Base-by-base conservation (phyloP, 2,113 vertebrate genomes). In the Catharus fuscescens region DNA sequence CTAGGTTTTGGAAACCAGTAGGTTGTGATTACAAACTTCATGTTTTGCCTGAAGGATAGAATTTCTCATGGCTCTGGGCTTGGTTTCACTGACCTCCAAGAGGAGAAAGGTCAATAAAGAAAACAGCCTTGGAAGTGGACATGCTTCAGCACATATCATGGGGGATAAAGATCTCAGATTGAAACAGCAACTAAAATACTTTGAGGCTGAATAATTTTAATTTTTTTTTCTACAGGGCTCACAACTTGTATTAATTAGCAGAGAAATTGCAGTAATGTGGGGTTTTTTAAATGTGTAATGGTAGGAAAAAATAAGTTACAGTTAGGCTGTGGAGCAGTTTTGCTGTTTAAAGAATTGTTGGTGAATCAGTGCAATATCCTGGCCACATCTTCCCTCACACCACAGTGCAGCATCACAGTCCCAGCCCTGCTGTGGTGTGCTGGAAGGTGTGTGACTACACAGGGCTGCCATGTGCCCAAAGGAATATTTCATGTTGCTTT, bases 121-220 rank as follows among this genome's bases (percentile, higher is more conserved):
- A 92, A 95, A 86, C 36, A 72, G 18, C 34, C 50, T 86, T 91
- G 71, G 70, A 85, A 91, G 56, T 31, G 21, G 74, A 29, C 62
- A 29, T 0, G 17, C 72, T 92, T 92, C 87, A 93, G 84, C 59
- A 72, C 74, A 40, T 82, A 32, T 12, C 62, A 50, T 3, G 2
- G 8, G 13, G 36, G 69, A 73, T 92, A 76, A 92, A 66, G 79
- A 86, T 88, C 72, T 86, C 54, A 44, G 50, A 69, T 47, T 69
- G 82, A 86, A 97, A 80, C 67, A 61, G 52, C 79, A 83, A 54
- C 47, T 78, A 73, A 93, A 91, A 83, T 52, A 80, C 64, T 86
- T 59, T 23, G 28, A 78, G 34, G 65, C n/a, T 64, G 31, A 83
- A 93, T 78, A 11, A 24, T 56, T 50, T 86, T 12, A 50, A 23